phyloP scores from a whole-genome alignment of 1,140 invertebrate species.

The Euura saliciscinereae region DNA sequence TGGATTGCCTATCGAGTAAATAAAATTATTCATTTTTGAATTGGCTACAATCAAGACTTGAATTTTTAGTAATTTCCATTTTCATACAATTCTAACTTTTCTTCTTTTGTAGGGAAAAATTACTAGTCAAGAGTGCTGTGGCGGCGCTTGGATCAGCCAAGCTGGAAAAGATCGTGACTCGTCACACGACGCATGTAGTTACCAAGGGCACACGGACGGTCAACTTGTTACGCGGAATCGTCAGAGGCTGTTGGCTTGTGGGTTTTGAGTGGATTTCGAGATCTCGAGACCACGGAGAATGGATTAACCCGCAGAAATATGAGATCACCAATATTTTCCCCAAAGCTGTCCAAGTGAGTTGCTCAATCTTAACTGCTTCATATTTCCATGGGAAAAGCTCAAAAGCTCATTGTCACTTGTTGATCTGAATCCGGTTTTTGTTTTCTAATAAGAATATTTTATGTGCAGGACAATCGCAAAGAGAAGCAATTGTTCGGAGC shows the following conservation, averaged over 20 bases:
- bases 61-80: neutral
- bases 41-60: neutral
- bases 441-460: conserved; percentile 6
- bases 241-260: conserved; percentile 58
- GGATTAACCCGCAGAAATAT: conserved; percentile 48
- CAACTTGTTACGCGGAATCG: conserved; percentile 56
- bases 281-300: conserved; percentile 46
- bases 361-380: conserved; percentile 1
- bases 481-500: conserved; percentile 52
- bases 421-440: conserved; percentile 4
- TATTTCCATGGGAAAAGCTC: conserved; percentile 2
- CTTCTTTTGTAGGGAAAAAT: conserved; percentile 44
- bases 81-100: conserved; percentile 4
- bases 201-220: conserved; percentile 55
- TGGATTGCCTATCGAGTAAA: conserved; percentile 45
- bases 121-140: conserved; percentile 42
- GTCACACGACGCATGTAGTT: conserved; percentile 55
- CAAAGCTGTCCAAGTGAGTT: conserved; percentile 47
- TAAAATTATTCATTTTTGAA: conserved; percentile 8
- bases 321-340: conserved; percentile 53
- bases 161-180: conserved; percentile 45
- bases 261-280: conserved; percentile 52
- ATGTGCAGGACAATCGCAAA: conserved; percentile 48
- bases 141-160: conserved; percentile 41
- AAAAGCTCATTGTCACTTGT: neutral